Conservation (phyloP, 2,797 vertebrate species). For the Chloroceryle inda region DNA sequence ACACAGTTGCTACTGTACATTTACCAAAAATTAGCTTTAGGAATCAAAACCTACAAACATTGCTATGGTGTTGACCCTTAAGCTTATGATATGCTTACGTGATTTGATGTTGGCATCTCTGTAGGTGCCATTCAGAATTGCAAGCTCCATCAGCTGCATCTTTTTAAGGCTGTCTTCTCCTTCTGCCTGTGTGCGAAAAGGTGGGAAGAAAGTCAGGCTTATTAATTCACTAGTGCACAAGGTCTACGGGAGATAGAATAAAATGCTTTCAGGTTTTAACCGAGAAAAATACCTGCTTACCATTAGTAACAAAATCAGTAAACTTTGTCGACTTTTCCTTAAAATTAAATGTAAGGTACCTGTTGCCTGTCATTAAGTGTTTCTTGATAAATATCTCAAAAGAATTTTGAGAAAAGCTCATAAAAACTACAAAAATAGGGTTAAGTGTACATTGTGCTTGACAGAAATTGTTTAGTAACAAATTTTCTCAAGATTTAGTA, state of each 20-base stretch:
- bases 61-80: neutral
- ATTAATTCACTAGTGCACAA: neutral
- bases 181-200: slow-evolving; percentile 87
- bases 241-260: neutral
- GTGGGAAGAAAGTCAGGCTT: neutral
- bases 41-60: neutral
- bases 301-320: neutral
- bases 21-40: neutral
- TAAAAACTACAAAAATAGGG: neutral
- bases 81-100: slow-evolving; percentile 87
- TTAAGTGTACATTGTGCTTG: neutral
- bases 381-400: neutral
- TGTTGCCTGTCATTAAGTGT: neutral
- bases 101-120: slow-evolving; percentile 99
- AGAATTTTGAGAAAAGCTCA: neutral
- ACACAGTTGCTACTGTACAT: neutral
- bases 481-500: neutral
- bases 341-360: neutral
- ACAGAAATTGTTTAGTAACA: neutral
- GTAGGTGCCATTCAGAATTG: slow-evolving; percentile 98
- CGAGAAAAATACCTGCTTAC: neutral
- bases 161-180: slow-evolving; percentile 99
- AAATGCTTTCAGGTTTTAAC: neutral
- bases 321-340: neutral
- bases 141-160: slow-evolving; percentile 99